These are phyloP conservation scores for Sepiola atlantica DNA, from an alignment of 2,888 invertebrate genomes.

Conservation along the genomic window DNA sequence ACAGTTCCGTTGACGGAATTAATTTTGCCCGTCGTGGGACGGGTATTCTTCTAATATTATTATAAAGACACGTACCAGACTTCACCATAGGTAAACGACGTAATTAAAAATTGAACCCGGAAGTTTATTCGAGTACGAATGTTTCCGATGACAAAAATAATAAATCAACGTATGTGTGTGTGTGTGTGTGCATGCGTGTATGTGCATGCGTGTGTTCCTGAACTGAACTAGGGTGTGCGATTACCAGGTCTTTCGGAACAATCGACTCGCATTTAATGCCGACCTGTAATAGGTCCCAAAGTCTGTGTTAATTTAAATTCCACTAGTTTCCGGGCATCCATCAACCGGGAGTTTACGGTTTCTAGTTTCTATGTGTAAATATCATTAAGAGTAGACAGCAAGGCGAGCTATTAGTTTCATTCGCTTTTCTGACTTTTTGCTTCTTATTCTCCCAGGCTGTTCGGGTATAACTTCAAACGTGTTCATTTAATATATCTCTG, in stretches of 20 bases:
- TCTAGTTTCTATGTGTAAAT: background rate
- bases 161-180: background rate
- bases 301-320: slow-evolving; percentile 15
- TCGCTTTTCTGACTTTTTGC: background rate
- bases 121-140: slow-evolving; percentile 11
- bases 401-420: background rate
- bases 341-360: background rate
- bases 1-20: too few species aligned
- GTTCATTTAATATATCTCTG: too few species aligned
- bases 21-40: too few species aligned
- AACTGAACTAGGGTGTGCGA: background rate
- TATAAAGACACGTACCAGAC: background rate
- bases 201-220: background rate
- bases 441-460: too few species aligned
- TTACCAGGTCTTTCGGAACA: background rate
- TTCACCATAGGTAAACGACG: background rate
- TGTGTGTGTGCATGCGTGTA: background rate
- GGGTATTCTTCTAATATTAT: background rate
- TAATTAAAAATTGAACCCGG: background rate
- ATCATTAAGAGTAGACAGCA: background rate
- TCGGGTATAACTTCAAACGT: too few species aligned
- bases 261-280: background rate
- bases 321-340: background rate
- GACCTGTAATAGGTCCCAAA: background rate
- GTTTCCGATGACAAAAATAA: background rate